phyloP scores from a whole-genome alignment of 1,140 invertebrate genomes.

The Chironomus tepperi region DNA sequence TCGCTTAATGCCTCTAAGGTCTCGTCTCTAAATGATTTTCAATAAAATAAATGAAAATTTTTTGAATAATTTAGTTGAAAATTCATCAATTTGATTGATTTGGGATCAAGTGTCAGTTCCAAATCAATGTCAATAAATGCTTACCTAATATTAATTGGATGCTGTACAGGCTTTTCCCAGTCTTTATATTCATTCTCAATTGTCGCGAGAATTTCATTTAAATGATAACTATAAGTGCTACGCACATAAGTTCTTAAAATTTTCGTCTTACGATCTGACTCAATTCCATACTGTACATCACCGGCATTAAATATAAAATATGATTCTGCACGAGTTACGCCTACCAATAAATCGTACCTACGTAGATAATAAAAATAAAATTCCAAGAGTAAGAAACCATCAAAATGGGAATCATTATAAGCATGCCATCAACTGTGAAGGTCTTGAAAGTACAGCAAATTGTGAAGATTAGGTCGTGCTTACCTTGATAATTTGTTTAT shows the following conservation, averaged over 20 bases:
- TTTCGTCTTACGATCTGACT: slow-evolving; percentile 75
- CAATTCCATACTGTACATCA: slow-evolving; percentile 87
- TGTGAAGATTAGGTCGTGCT: slow-evolving; percentile 27
- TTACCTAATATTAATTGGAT: slow-evolving; percentile 80
- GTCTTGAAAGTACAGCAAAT: not conserved
- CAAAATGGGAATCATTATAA: not conserved
- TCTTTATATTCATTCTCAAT: slow-evolving; percentile 96
- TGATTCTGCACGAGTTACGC: slow-evolving; percentile 78
- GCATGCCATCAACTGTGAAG: not conserved
- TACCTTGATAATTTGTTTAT: slow-evolving; percentile 60
- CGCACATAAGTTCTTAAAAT: slow-evolving; percentile 86
- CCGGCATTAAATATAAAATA: slow-evolving; percentile 83
- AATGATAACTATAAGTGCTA: slow-evolving; percentile 83
- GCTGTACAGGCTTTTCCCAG: slow-evolving; percentile 87
- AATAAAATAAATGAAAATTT: slow-evolving; percentile 10
- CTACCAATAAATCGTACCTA: slow-evolving; percentile 87
- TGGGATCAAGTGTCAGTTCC: not conserved
- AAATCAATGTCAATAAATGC: slow-evolving; percentile 1
- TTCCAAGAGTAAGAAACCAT: too few relatives aligned
- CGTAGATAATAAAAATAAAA: not conserved
- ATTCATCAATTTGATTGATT: not conserved
- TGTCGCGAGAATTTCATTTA: slow-evolving; percentile 74
- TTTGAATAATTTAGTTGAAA: not conserved
- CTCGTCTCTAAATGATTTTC: slow-evolving; percentile 62
- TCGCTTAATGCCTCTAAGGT: slow-evolving; percentile 89